Base-by-base conservation (phyloP, 2,113 vertebrate genomes). In the Elephantulus edwardii region DNA sequence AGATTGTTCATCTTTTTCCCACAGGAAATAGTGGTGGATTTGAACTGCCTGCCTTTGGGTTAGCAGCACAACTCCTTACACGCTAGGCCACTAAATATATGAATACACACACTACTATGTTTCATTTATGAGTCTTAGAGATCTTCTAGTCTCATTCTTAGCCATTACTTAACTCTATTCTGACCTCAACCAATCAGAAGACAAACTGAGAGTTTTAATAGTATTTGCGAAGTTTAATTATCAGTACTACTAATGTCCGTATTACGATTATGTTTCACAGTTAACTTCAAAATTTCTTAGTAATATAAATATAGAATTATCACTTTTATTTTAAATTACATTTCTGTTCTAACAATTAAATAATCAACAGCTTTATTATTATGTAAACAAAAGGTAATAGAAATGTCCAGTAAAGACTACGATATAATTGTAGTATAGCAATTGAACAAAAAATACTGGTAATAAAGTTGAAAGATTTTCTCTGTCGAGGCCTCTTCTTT, bases 231-330 rank as follows among this genome's bases (percentile, higher is more conserved):
- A 56, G 8, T 68, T 92, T 22, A 81, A 62, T 89, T 64, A 78
- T 62, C 76, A 64, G 22, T 40, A 52, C 12, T 86, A 83, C 56
- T 30, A 81, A 86, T 38, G 17, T 64, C 52, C 38, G 2, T 46
- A 48, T 77, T 77, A 11, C 68, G 72, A 77, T 72, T 72, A 66
- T 82, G n/a, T 52, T 62, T 44, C 60, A 58, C 24, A 60, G 33
- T 88, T 93, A 84, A 81, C 79, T 90, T 93, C 80, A 66, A 83
- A 93, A 86, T 83, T 81, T 81, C 56, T 81, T 58, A 4, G 20
- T 84, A 82, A 71, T n/a, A 87, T 19, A 91, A 88, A 79, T 85
- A 64, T 60, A 35, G 22, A 83, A 86, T 68, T 88, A 30, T 46
- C 22, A 44, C 48, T 89, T 50, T 14, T 75, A 66, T 83, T 83